Base-by-base conservation (phyloP, 2,888 invertebrate species). In the Cephus sareptanus region DNA sequence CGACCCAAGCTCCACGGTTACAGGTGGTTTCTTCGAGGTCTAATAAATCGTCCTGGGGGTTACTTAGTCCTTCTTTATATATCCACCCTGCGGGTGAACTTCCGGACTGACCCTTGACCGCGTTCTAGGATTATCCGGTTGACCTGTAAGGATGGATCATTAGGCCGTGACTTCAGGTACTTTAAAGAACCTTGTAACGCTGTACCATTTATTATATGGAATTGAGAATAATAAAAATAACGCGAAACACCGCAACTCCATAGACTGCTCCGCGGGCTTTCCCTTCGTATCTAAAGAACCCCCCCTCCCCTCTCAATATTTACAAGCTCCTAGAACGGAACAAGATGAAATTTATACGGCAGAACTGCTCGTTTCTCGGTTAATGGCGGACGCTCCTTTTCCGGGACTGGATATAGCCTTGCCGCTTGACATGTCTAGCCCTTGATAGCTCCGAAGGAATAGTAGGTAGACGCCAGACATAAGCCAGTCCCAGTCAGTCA, bases 11-110 rank as follows among this genome's bases (percentile, higher is more conserved):
- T 68, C 69, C 34, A 73, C 68, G 75, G 34, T 79, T 75, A 79
- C 79, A 79, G 79, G 79, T 79, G 76, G 75, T 73, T 74, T 69
- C 35, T 69, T 13, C 56, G 69, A 74, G 74, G 34, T 74, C 69
- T 37, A 69, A 56, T 74, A 69, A 77, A 74, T 74, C 71, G 71
- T 15, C 12, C 71, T 23, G 15, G 15, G 1, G 23, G 23, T 56
- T 56, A 23, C 56, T 56, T 56, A 56, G 56, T 23, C 56, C 56
- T 23, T 56, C 56, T 56, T 56, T 35, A 35, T 35, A 56, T 56
- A 23, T 56, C 56, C 56, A 56, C 56, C 56, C 56, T 23, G 56
- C 23, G 23, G 56, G 9, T 23, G 9, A 56, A 56, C 56, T 56
- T 56, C 23, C 56, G 23, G 23, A 23, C 23, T 23, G 56, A 56